phyloP scores from a whole-genome alignment of 2,888 invertebrate genomes.

The Priocnemis perturbator region DNA sequence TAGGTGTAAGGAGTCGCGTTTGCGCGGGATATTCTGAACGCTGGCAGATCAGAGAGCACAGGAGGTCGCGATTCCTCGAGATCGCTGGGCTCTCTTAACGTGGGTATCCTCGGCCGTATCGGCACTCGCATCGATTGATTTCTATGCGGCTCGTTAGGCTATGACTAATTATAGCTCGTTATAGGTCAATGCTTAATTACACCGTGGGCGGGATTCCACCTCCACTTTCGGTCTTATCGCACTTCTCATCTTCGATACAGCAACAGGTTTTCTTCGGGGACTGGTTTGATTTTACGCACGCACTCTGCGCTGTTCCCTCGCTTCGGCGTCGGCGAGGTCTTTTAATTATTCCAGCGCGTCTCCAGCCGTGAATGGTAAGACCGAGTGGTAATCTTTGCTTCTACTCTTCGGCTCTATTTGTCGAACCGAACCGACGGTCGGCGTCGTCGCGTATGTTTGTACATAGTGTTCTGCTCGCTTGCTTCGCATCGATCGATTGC shows the following conservation, averaged over 20 bases:
- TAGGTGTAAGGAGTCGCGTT: background rate
- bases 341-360: background rate
- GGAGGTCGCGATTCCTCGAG: no score
- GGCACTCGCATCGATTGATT: constrained; percentile 62
- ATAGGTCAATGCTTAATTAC: constrained; percentile 72
- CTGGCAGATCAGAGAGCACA: constrained; percentile 3
- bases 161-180: constrained; percentile 72
- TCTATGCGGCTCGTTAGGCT: constrained; percentile 65
- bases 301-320: background rate
- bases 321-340: background rate
- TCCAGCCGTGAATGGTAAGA: background rate
- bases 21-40: background rate
- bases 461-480: no score
- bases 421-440: no score
- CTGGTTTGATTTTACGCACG: constrained; percentile 51
- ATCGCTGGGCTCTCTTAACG: background rate
- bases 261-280: constrained; percentile 56
- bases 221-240: constrained; percentile 65
- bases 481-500: no score
- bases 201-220: constrained; percentile 63
- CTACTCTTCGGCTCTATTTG: background rate
- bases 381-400: background rate
- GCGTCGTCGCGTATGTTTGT: no score
- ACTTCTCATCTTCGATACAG: constrained; percentile 63
- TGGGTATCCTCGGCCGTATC: constrained; percentile 57